These are phyloP conservation scores for Halisarca cf. caerulea DNA, from an alignment of 37 sponge, comb jelly and placozoan genomes.

Conservation along the genomic window DNA sequence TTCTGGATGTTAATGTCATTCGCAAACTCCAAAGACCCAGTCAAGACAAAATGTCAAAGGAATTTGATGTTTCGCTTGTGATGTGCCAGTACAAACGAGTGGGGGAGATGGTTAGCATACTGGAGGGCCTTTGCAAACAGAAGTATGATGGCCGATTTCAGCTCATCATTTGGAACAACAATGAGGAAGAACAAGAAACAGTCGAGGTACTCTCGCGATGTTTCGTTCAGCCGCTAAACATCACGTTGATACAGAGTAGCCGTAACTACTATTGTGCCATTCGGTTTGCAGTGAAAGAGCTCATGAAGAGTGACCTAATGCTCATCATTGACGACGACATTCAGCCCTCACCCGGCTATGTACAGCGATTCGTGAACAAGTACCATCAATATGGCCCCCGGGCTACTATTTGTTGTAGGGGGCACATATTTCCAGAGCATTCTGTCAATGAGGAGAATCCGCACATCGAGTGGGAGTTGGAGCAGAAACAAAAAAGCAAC, in stretches of 20 bases:
- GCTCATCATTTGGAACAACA: slow-evolving; percentile 73
- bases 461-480: slow-evolving; percentile 43
- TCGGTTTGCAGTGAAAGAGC: slow-evolving; percentile 46
- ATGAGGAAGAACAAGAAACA: slow-evolving; percentile 32
- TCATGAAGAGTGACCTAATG: slow-evolving; percentile 59
- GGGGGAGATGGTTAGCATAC: slow-evolving; percentile 26
- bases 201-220: slow-evolving; percentile 23
- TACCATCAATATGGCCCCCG: slow-evolving; percentile 58
- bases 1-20: neutral
- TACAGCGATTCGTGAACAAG: slow-evolving; percentile 48
- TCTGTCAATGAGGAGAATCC: slow-evolving; percentile 48
- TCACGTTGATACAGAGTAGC: slow-evolving; percentile 55
- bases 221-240: slow-evolving; percentile 40
- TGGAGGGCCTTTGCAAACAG: slow-evolving; percentile 44
- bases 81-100: slow-evolving; percentile 63
- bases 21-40: no score
- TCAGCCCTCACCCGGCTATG: slow-evolving; percentile 33
- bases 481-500: neutral
- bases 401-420: slow-evolving; percentile 56
- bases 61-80: slow-evolving; percentile 27
- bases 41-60: neutral
- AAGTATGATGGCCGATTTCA: slow-evolving; percentile 42
- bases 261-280: slow-evolving; percentile 69
- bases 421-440: slow-evolving; percentile 52
- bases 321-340: slow-evolving; percentile 73